Base-by-base conservation (phyloP, 2,113 vertebrate genomes). In the Catharus fuscescens region DNA sequence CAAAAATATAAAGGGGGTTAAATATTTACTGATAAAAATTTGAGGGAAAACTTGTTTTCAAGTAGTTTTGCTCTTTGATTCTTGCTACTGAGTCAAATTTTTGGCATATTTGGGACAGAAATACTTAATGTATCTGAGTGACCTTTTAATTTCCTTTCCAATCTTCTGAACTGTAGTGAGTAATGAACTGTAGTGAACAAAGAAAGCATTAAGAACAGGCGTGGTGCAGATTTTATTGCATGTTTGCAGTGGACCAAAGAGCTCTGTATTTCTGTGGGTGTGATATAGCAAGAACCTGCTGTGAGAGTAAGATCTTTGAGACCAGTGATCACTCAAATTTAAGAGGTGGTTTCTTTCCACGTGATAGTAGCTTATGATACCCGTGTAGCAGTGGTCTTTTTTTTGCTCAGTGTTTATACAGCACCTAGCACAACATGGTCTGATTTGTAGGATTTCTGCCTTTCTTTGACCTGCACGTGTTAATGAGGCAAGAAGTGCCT, bases 61-160 rank as follows among this genome's bases (percentile, higher is more conserved):
- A 57, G 66, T 50, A 72, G 34, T 64, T 56, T 74, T 86, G 38
- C 36, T 77, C 25, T 83, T 36, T 59, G 42, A 36, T 73, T 90
- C 31, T 83, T 93, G 50, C 66, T 82, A 67, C 60, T 67, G 67
- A 90, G 52, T 66, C 56, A 76, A 93, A 67, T 84, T 86, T 88
- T 87, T 81, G 73, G 28, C 52, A 38, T 94, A 47, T 72, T 92
- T 84, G 60, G 14, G 36, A 67, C 82, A 90, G 80, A 83, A 97
- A 92, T 80, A 88, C 59, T 67, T 95, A 52, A 0, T 57, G 7
- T 45, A 42, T 91, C 47, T 62, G 62, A 79, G 48, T 77, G 89
- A 72, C 93, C 89, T 95, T 95, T 95, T 74, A 74, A 80, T 77
- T 93, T 93, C 65, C 61, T 84, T 87, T 91, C 86, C 79, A 78